Evolutionary conservation across 2,888 invertebrate species (phyloP).

Genomic region (Laothoe populi): DNA sequence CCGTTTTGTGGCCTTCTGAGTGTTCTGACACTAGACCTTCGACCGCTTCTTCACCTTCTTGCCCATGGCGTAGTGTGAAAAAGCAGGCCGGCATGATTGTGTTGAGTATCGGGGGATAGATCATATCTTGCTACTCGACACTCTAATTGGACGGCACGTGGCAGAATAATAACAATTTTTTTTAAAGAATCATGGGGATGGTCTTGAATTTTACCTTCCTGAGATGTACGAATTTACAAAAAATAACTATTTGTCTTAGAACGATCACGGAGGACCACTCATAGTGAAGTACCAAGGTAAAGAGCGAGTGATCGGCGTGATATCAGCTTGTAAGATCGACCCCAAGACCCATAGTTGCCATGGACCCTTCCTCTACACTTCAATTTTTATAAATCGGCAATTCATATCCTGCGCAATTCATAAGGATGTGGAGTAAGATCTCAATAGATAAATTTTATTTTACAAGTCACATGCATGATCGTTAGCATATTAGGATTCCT

Average conservation of each 20-base stretch:
- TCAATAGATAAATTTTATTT: not conserved
- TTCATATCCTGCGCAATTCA: constrained; percentile 75
- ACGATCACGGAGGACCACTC: constrained; percentile 77
- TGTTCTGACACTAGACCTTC: too few species aligned
- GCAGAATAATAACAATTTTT: not conserved
- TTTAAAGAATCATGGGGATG: not conserved
- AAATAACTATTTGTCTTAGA: constrained; percentile 48
- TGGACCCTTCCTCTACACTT: constrained; percentile 77
- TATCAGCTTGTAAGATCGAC: constrained; percentile 78
- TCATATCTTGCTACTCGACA: too few species aligned
- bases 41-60: too few species aligned
- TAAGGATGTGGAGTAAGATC: constrained; percentile 72
- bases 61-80: too few species aligned
- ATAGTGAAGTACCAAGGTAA: constrained; percentile 69
- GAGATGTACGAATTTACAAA: not conserved
- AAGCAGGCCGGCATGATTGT: too few species aligned
- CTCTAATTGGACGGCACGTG: too few species aligned
- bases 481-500: too few species aligned
- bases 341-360: constrained; percentile 76
- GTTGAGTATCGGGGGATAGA: too few species aligned
- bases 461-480: not conserved
- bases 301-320: constrained; percentile 71
- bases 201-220: not conserved
- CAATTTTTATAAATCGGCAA: constrained; percentile 72
- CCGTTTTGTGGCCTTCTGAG: too few species aligned